Conservation (phyloP, 2,888 invertebrate genomes). For the Ochropleura leucogaster region DNA sequence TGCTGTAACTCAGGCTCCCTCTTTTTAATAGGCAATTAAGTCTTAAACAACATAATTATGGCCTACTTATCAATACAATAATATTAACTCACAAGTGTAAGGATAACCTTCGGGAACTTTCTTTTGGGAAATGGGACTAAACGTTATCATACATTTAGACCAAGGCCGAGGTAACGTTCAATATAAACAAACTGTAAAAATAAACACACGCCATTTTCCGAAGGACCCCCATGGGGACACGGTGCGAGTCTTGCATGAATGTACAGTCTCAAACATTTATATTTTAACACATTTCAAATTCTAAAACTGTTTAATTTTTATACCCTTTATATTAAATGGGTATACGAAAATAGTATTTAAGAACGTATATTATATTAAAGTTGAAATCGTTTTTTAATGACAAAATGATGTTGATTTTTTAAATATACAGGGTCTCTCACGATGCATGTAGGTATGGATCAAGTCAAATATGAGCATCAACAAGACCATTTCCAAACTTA, state of each 20-base stretch:
- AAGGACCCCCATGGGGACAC: slow-evolving; percentile 6
- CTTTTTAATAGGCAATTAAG: neutral
- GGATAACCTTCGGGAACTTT: neutral
- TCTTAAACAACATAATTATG: neutral
- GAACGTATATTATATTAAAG: neutral
- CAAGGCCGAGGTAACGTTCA: slow-evolving; percentile 9
- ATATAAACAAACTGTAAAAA: slow-evolving; percentile 11
- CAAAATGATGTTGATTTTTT: neutral
- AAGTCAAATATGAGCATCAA: too few species aligned
- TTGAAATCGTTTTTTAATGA: neutral
- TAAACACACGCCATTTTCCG: neutral
- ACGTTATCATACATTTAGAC: slow-evolving; percentile 7
- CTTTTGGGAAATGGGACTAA: slow-evolving; percentile 1
- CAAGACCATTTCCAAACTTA: too few species aligned
- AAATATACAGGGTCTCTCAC: too few species aligned
- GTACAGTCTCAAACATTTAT: neutral
- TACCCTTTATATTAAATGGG: neutral
- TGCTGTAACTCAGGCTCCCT: accelerated
- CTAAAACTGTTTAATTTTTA: neutral
- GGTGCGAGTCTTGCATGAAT: neutral
- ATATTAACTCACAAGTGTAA: neutral
- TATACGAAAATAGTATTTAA: neutral
- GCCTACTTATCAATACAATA: neutral
- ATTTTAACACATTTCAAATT: neutral
- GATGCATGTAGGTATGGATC: too few species aligned